phyloP scores from a whole-genome alignment of 2,113 vertebrate genomes.

The Theristicus caerulescens region DNA sequence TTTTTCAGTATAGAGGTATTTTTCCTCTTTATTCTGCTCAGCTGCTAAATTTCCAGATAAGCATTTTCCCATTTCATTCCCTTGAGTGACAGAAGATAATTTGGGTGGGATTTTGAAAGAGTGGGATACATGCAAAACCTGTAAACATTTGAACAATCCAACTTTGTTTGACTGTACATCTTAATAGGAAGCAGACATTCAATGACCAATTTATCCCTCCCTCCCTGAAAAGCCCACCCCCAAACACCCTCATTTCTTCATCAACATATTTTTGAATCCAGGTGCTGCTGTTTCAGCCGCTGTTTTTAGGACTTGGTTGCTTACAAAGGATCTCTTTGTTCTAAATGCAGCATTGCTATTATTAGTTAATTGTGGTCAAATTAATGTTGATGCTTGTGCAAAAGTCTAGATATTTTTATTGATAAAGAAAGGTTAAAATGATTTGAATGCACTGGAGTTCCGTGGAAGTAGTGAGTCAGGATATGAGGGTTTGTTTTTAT shows the following conservation, averaged over 20 bases:
- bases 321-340: neutral
- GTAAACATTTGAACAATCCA: neutral
- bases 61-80: neutral
- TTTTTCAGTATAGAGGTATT: neutral
- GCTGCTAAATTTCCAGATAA: neutral
- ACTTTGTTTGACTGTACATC: neutral
- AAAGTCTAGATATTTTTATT: neutral
- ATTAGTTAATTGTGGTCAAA: neutral
- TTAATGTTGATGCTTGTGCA: neutral
- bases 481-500: neutral
- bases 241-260: neutral
- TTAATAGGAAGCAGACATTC: neutral
- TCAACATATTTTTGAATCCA: neutral
- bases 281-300: neutral
- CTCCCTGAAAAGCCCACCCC: neutral
- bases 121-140: neutral
- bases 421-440: neutral
- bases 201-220: neutral
- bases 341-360: neutral
- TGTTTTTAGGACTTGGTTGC: neutral
- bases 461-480: constrained; percentile 36
- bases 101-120: neutral
- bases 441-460: neutral
- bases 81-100: neutral
- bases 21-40: neutral